These are phyloP conservation scores for Rosalia funebris DNA, from an alignment of 2,888 invertebrate genomes.

Conservation along the genomic window DNA sequence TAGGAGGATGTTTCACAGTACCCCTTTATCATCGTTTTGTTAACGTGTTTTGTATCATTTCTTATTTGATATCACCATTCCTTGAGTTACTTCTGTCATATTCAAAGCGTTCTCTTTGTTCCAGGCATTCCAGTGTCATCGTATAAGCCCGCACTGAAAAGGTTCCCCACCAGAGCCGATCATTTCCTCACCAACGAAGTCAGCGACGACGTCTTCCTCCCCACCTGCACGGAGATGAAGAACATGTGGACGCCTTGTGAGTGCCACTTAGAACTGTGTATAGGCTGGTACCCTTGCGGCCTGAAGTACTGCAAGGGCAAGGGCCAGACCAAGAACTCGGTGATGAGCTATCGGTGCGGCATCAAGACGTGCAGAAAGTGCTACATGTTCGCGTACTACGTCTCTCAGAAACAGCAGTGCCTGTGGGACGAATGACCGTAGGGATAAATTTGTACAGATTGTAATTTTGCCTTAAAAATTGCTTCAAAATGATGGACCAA, in stretches of 20 bases:
- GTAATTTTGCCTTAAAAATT: conserved; percentile 50
- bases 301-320: conserved; percentile 87
- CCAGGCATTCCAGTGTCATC: conserved; percentile 78
- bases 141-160: conserved; percentile 76
- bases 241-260: conserved; percentile 80
- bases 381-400: conserved; percentile 87
- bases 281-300: conserved; percentile 97
- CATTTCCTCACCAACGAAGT: conserved; percentile 47
- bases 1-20: too few relatives aligned
- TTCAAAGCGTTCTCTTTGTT: conserved; percentile 49
- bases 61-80: too few relatives aligned
- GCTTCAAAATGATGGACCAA: conserved; percentile 58
- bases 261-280: conserved; percentile 87
- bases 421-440: conserved; percentile 74
- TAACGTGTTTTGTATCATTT: too few relatives aligned
- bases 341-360: conserved; percentile 86
- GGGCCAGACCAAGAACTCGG: conserved; percentile 68
- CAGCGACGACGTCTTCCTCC: conserved; percentile 41
- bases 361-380: conserved; percentile 95
- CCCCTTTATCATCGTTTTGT: too few relatives aligned
- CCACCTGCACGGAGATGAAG: conserved; percentile 74
- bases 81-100: too few relatives aligned
- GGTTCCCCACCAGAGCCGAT: conserved; percentile 69
- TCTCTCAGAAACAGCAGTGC: conserved; percentile 83
- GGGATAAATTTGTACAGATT: conserved; percentile 35